Evolutionary conservation across 2,113 vertebrate species (phyloP), one percentile per base, ranked within the genome.

Genomic region (Nothoprocta pentlandii): DNA sequence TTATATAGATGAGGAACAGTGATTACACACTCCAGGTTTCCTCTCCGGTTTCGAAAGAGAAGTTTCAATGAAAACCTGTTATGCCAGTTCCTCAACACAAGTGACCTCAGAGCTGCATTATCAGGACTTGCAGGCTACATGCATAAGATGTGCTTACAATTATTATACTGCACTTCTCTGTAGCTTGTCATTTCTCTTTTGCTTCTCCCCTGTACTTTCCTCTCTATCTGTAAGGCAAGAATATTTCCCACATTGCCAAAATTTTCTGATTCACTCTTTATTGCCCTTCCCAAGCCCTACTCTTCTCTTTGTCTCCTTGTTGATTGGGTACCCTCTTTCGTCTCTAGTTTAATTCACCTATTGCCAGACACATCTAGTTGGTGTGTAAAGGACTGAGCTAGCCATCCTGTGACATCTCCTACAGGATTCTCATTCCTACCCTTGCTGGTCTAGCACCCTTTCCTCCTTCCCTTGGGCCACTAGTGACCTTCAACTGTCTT

Each of bases 41-140:
- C 80, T 91, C 80, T 61, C 53, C 34, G 58, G n/a, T 95, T 97
- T 62, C 5, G 2, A 93, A 93, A 92, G 44, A 41, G 17, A 41
- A 81, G 93, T 95, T 95, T 96, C 93, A 94, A 49, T 84, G 41
- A 39, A 87, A 96, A 96, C 95, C 28, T 2, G 67, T 85, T 80
- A 81, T 82, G 49, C 93, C 73, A 87, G 90, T 94, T 93, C 34
- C 46, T 14, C 39, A 74, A 51, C 7, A 15, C 19, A 9, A 7
- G 19, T 84, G 73, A 91, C 42, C 41, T 94, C 81, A 91, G 54
- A 87, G 78, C 44, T 69, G 84, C 51, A 8, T 12, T 75, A 71
- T 58, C 80, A 86, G 53, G 84, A 73, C 42, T 80, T 71, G 36
- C 22, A 80, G 44, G 36, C 17, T 23, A n/a, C 30, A 53, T 44